Evolutionary conservation across 2,113 vertebrate genomes (phyloP).

Genomic region (Oxyruncus cristatus): DNA sequence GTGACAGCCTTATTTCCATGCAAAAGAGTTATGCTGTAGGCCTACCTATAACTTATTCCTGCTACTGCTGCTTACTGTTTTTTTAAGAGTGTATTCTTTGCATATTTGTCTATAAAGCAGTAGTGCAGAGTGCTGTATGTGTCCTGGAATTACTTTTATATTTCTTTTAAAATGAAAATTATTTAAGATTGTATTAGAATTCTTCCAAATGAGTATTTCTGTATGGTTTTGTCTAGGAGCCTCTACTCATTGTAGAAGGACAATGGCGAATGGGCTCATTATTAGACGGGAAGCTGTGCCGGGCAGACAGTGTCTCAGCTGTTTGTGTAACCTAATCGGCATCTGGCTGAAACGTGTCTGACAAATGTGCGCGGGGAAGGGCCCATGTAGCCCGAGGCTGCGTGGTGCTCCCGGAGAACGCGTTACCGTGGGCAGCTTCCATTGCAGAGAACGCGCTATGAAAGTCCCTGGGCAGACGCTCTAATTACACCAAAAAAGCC

Average conservation of each 20-base stretch:
- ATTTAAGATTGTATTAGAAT: not conserved
- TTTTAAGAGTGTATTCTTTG: not conserved
- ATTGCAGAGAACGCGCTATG: accelerated
- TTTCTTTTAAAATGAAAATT: too few relatives aligned
- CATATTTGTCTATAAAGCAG: accelerated
- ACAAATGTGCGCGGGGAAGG: accelerated
- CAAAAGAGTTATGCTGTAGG: not conserved
- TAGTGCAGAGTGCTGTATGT: accelerated
- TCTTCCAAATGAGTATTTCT: not conserved
- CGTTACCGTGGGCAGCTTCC: not conserved
- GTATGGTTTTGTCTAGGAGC: not conserved
- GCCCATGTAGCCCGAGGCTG: not conserved
- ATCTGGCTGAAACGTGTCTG: not conserved
- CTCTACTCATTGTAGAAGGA: accelerated
- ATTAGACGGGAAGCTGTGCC: not conserved
- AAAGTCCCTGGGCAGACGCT: accelerated
- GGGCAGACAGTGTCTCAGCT: not conserved
- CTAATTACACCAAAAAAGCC: accelerated
- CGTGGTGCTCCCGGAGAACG: not conserved
- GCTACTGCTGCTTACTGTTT: not conserved
- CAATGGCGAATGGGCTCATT: not conserved
- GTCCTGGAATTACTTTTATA: not conserved
- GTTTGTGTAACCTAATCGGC: not conserved
- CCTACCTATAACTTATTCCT: accelerated
- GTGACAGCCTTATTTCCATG: not conserved